A percentile compares a stretch with the other conserved stretches of the same genome.
Conservation (phyloP, 1,140 invertebrate species). For the Tribolium madens region DNA sequence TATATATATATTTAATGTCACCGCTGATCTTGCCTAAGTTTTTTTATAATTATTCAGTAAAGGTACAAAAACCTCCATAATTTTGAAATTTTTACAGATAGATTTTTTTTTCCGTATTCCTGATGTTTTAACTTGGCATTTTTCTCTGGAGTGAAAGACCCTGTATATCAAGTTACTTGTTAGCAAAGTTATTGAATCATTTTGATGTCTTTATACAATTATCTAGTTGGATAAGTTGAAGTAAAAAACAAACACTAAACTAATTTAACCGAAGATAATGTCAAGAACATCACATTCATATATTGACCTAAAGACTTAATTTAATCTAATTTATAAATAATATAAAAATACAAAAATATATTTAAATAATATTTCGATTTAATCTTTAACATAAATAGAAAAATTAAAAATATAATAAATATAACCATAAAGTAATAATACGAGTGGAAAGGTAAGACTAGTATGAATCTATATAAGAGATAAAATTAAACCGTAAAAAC, state of each 20-base stretch:
- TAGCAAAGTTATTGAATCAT: not conserved
- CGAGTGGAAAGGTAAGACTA: too few species aligned
- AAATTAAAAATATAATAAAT: too few species aligned
- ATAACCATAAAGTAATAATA: too few species aligned
- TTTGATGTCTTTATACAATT: not conserved
- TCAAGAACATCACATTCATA: constrained; percentile 6
- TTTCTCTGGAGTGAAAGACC: too few species aligned
- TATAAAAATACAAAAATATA: constrained; percentile 10
- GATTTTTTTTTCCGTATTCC: too few species aligned
- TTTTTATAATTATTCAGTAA: too few species aligned
- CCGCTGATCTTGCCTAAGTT: too few species aligned
- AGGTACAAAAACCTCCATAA: too few species aligned
- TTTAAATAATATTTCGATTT: not conserved
- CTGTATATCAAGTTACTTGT: not conserved
- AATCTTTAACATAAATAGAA: not conserved
- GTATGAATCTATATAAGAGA: too few species aligned
- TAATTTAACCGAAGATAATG: constrained; percentile 10
- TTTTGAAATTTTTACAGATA: too few species aligned
- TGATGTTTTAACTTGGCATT: too few species aligned
- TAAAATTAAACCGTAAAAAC: constrained; percentile 16
- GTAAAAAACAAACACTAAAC: not conserved
- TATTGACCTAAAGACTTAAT: constrained; percentile 17
- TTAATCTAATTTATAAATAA: constrained; percentile 22
- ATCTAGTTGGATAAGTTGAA: not conserved
- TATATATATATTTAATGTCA: too few species aligned